Percentiles rank a stretch among this genome's conserved stretches.
Conservation (phyloP, 2,113 vertebrate genomes). For the Stictonetta naevosa region DNA sequence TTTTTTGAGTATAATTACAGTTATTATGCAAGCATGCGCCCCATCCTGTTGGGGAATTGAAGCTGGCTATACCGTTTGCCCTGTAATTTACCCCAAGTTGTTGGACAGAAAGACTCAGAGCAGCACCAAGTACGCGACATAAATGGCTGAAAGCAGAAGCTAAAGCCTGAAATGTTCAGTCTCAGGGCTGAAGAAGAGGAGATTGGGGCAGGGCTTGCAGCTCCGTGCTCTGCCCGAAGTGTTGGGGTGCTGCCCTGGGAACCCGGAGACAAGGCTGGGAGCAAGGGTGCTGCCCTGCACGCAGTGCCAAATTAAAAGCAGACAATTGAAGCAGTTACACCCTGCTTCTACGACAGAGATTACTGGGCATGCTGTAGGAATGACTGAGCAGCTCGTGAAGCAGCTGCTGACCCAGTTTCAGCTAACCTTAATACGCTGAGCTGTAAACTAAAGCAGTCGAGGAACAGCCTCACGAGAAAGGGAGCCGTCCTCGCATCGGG, state of each 20-base stretch:
- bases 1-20: neutral
- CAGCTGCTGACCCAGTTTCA: slow-evolving; percentile 66
- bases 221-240: fast-evolving
- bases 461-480: neutral
- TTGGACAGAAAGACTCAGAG: neutral
- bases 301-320: neutral
- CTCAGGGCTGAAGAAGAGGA: neutral
- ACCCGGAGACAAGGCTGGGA: neutral
- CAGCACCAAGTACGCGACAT: neutral
- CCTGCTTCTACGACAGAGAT: neutral
- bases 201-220: neutral
- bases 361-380: neutral
- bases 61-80: neutral
- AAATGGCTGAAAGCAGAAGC: neutral
- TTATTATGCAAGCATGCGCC: neutral
- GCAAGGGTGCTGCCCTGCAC: neutral
- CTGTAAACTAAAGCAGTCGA: slow-evolving; percentile 22
- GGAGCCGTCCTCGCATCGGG: neutral
- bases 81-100: neutral
- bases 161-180: neutral
- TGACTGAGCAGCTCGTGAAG: slow-evolving; percentile 39
- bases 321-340: neutral
- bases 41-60: neutral
- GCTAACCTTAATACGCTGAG: slow-evolving; percentile 22
- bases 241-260: neutral